Evolutionary conservation across 1,140 invertebrate species (phyloP), one percentile per base, ranked within the genome.

Genomic region (Lucilia cuprina): DNA sequence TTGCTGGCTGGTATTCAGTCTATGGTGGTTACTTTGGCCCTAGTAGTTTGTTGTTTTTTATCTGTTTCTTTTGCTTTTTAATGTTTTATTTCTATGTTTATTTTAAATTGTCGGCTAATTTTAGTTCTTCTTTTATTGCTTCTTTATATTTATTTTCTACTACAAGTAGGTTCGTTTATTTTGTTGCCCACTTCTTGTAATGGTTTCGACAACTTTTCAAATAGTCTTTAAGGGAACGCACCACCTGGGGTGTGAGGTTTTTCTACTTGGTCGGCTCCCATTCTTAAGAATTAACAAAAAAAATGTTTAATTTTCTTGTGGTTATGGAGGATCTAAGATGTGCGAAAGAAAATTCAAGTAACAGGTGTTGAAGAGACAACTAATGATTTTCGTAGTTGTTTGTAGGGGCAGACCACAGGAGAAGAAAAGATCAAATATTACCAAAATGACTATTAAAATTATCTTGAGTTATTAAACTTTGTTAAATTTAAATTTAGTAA

Each of bases 91-190:
- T 70, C n/a, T 70, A 70, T 21, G 65, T 70, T 70, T 70, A 70
- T 70, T 70, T 70, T 70, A 70, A 70, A 70, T 70, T 70, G 65
- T 70, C 65, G 65, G 65, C 65, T 70, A 70, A 70, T 70, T 70
- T 70, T 70, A 70, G 65, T n/a, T n/a, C n/a, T 70, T 70, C 21
- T 70, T 70, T 70, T 60, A 60, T 60, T 60, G 55, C 55, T 60
- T 60, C 17, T 55, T 65, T 65, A 8, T 70, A 19, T 19, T 70
- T 70, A 41, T 41, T 55, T 55, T 55, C 50, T 12, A 13, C 2
- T 55, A 55, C 50, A 8, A 41, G 35, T 41, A 41, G 50, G 50
- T 55, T n/a, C n/a, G n/a, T 55, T 55, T 55, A 5, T 55, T 55
- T 12, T 55, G 50, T 55, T 55, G 14, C 50, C 10, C 5, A 8